These are phyloP conservation scores for Dromaius novaehollandiae DNA, from an alignment of 2,113 vertebrate genomes.

Conservation along the genomic window DNA sequence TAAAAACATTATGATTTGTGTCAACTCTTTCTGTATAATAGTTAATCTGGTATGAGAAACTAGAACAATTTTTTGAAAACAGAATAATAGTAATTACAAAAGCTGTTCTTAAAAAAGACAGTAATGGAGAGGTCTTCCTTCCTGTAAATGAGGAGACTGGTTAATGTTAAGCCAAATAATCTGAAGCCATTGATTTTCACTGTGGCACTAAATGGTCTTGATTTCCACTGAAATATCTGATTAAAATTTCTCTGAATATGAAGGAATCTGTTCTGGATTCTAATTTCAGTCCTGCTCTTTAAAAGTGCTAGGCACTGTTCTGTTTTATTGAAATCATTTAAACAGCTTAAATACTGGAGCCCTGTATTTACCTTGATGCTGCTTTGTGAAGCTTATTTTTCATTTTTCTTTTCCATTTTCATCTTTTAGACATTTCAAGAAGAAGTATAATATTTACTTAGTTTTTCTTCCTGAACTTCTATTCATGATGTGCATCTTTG, in stretches of 20 bases:
- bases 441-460: constrained; percentile 87
- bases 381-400: not conserved
- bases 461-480: constrained; percentile 94
- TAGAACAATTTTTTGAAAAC: not conserved
- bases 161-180: not conserved
- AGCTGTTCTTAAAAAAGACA: not conserved
- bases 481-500: constrained; percentile 93
- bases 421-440: constrained; percentile 85
- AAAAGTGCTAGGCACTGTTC: not conserved
- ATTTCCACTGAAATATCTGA: not conserved
- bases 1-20: not conserved
- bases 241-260: not conserved
- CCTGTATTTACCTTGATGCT: not conserved
- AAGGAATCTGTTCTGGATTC: not conserved
- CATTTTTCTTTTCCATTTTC: not conserved
- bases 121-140: not conserved
- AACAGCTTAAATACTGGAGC: not conserved
- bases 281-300: not conserved
- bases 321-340: not conserved
- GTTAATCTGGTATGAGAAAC: not conserved
- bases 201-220: not conserved
- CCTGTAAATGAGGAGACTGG: not conserved
- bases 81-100: not conserved
- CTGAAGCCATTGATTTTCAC: not conserved
- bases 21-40: not conserved